phyloP scores from a whole-genome alignment of 2,113 vertebrate genomes.

The Alethe castanea region DNA sequence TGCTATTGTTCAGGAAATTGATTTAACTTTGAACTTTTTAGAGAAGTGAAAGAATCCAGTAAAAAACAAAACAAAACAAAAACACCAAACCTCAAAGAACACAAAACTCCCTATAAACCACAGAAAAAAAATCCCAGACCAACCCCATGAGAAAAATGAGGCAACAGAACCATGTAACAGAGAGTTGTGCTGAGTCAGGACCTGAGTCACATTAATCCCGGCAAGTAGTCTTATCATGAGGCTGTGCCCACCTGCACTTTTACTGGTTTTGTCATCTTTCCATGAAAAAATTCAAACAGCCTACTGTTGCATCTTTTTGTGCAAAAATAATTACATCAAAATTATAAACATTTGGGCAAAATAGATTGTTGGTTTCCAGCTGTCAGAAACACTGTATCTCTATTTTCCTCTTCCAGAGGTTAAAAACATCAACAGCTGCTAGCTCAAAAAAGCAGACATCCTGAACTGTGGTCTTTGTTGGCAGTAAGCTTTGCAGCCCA shows the following conservation, averaged over 20 bases:
- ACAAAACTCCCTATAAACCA: background rate
- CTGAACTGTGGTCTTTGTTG: background rate
- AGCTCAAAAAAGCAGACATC: background rate
- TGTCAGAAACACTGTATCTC: background rate
- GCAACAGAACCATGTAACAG: background rate
- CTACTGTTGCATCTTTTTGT: background rate
- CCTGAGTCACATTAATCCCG: background rate
- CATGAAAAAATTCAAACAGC: background rate
- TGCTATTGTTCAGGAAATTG: background rate
- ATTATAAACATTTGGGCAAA: background rate
- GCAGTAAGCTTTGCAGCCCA: background rate
- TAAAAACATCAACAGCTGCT: background rate
- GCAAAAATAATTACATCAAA: background rate
- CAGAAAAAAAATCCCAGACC: background rate
- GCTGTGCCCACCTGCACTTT: background rate
- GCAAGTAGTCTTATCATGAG: background rate
- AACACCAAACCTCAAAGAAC: background rate
- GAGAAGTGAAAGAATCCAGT: background rate
- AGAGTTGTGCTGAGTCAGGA: background rate
- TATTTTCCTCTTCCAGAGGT: background rate
- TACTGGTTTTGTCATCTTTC: background rate
- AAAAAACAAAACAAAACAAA: background rate
- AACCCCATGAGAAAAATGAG: background rate
- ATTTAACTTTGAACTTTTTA: background rate
- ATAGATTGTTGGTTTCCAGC: background rate